These are phyloP conservation scores for Smittia aterrima DNA, from an alignment of 2,888 invertebrate genomes.

Conservation along the genomic window DNA sequence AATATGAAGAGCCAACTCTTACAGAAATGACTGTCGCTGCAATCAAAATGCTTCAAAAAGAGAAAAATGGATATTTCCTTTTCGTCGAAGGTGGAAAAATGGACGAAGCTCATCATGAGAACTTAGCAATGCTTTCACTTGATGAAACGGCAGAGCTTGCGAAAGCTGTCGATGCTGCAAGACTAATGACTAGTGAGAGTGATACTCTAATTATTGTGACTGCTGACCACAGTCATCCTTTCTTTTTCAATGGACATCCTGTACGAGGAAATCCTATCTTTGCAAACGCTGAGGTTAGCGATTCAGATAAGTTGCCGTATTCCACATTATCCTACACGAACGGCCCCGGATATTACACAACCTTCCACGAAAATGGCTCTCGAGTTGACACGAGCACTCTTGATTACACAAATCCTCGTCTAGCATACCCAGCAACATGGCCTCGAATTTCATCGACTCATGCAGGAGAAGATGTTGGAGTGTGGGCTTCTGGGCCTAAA, in stretches of 20 bases:
- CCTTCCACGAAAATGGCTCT: slow-evolving; percentile 44
- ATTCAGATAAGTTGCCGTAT: slow-evolving; percentile 62
- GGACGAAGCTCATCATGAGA: slow-evolving; percentile 72
- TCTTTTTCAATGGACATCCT: background rate
- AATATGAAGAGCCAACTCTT: slow-evolving; percentile 61
- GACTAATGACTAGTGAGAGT: slow-evolving; percentile 58
- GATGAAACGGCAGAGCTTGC: slow-evolving; percentile 75
- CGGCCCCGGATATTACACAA: slow-evolving; percentile 61
- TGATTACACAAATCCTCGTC: slow-evolving; percentile 52
- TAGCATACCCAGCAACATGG: slow-evolving; percentile 59
- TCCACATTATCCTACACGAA: slow-evolving; percentile 72
- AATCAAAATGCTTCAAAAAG: slow-evolving; percentile 64
- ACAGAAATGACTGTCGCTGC: slow-evolving; percentile 74
- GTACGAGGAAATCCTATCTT: slow-evolving; percentile 54
- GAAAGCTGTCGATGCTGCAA: slow-evolving; percentile 65
- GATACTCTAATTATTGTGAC: slow-evolving; percentile 80
- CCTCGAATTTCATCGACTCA: slow-evolving; percentile 68
- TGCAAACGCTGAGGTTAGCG: slow-evolving; percentile 50
- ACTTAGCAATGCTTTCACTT: slow-evolving; percentile 61
- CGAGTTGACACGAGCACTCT: slow-evolving; percentile 38
- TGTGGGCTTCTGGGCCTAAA: slow-evolving; percentile 73
- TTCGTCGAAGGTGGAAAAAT: slow-evolving; percentile 73
- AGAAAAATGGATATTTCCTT: slow-evolving; percentile 68
- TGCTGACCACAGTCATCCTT: slow-evolving; percentile 61
- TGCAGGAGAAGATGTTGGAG: slow-evolving; percentile 77